Conservation (phyloP, 1,140 invertebrate genomes). For the Euwallacea similis region DNA sequence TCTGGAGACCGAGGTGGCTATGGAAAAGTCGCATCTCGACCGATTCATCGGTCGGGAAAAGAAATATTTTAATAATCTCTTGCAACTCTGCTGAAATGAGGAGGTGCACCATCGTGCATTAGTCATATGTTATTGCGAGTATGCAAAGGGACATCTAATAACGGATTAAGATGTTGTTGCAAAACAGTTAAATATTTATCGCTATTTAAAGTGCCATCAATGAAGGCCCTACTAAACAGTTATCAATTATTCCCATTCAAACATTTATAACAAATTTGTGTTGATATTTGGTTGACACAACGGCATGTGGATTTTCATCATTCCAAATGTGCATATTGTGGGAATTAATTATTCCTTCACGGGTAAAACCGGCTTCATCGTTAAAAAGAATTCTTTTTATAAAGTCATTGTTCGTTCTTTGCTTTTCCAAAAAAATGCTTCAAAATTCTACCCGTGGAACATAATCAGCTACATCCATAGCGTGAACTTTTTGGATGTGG, state of each 20-base stretch:
- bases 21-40: too few relatives aligned
- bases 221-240: not conserved
- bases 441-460: too few relatives aligned
- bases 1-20: too few relatives aligned
- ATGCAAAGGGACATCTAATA: not conserved
- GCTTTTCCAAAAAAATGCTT: too few relatives aligned
- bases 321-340: not conserved
- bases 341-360: not conserved
- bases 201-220: not conserved
- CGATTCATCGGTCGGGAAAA: too few relatives aligned
- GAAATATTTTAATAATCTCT: too few relatives aligned
- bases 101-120: too few relatives aligned
- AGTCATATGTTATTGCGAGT: too few relatives aligned
- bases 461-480: conserved; percentile 24
- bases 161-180: not conserved
- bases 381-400: too few relatives aligned
- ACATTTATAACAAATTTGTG: not conserved
- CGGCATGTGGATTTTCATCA: not conserved
- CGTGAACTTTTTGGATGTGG: conserved; percentile 33
- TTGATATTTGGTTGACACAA: not conserved
- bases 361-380: not conserved
- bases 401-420: not conserved
- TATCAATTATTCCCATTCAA: not conserved
- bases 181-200: not conserved
- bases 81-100: too few relatives aligned